These are phyloP conservation scores for Diplosoma virens DNA, from an alignment of 23 tunicate genomes.

Conservation along the genomic window DNA sequence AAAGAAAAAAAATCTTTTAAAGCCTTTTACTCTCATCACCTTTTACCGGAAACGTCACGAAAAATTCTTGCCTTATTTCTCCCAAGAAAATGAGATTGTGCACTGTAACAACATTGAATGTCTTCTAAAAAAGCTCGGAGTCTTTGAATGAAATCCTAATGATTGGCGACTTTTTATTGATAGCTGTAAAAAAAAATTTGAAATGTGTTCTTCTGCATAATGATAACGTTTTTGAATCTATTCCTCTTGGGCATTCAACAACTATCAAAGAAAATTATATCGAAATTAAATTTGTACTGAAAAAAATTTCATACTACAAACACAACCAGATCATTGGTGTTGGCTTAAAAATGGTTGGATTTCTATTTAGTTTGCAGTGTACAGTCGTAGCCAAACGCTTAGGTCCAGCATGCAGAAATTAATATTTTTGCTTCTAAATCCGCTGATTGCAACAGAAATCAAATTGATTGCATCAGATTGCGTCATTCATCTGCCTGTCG, in stretches of 20 bases:
- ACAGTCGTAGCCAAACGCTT: too few species aligned
- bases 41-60: slow-evolving; percentile 11
- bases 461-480: too few species aligned
- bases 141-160: background rate
- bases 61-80: slow-evolving; percentile 6
- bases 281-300: slow-evolving; percentile 14
- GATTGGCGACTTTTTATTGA: slow-evolving; percentile 22
- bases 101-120: slow-evolving; percentile 11
- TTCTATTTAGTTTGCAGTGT: too few species aligned
- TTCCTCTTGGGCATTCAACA: slow-evolving; percentile 27
- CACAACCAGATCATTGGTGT: slow-evolving; percentile 15
- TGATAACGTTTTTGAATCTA: slow-evolving; percentile 11
- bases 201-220: slow-evolving; percentile 23
- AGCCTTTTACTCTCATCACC: slow-evolving; percentile 6
- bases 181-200: too few species aligned
- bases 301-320: slow-evolving; percentile 3
- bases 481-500: too few species aligned
- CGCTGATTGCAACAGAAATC: too few species aligned
- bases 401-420: too few species aligned
- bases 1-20: slow-evolving; percentile 11
- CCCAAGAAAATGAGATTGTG: slow-evolving; percentile 25
- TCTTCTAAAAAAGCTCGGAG: slow-evolving; percentile 13
- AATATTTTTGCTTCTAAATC: too few species aligned
- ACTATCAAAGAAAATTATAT: too few species aligned
- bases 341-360: too few species aligned